Base-by-base conservation (phyloP, 2,888 invertebrate genomes). In the Stratiomys singularior region DNA sequence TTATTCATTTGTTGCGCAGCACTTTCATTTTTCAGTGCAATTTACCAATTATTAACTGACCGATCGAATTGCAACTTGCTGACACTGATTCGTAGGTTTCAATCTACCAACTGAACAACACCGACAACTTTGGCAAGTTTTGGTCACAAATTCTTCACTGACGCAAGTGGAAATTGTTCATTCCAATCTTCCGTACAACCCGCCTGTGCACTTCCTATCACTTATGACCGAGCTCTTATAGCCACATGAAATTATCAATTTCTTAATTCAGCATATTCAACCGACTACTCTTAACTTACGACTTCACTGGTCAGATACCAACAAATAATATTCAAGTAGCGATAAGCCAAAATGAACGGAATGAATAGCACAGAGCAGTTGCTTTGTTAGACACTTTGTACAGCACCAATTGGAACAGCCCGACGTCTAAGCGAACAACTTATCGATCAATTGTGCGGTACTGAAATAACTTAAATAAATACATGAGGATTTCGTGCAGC, bases 1-100 rank as follows among this genome's bases (percentile, higher is more conserved):
- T 58, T 47, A 74, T 60, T 74, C 44, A 74, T 74, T 74, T 30
- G 58, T 25, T 37, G 37, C 74, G 44, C 60, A 58, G 58, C 74
- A 74, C 74, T 74, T 74, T 74, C 74, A 44, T 74, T 60, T 74
- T 72, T 52, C n/a, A 11, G 15, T 5, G 18, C 21, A 58, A 58
- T 74, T 74, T 23, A 60, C 58, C 44, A 67, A 67, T 67, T 23
- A 56, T 18, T 37, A 58, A 58, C 21, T 30, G 52, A 18, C 18
- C 52, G 52, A 56, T 28, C 56, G 47, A 11, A 28, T 56, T 52
- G 71, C 71, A 52, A 69, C 27, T 69, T 25, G 4, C 15, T 69
- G 47, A 23, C 69, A 47, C 37, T 18, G 66, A 66, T 66, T 66
- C n/a, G 37, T n/a, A 27, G 13, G 18, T 9, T 52, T 13, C 52